phyloP scores from a whole-genome alignment of 1,140 invertebrate species.

The Drosophila busckii region DNA sequence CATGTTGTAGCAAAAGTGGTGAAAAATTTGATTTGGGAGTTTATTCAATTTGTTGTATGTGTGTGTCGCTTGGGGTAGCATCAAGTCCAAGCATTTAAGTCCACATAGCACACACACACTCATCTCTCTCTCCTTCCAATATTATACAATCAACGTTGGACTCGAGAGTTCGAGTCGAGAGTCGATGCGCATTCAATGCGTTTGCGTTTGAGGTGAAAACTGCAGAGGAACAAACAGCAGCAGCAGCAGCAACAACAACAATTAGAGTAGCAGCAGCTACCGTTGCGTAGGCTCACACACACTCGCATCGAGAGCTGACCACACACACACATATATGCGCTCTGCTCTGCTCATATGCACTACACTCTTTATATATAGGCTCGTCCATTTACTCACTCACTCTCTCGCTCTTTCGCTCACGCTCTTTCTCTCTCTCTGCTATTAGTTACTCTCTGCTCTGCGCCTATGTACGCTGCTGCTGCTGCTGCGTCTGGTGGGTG shows the following conservation, averaged over 20 bases:
- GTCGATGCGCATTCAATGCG: constrained; percentile 72
- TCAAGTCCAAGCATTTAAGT: constrained; percentile 42
- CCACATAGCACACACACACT: no score
- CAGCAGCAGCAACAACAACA: not conserved
- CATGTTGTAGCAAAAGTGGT: constrained; percentile 58
- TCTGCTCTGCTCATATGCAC: constrained; percentile 50
- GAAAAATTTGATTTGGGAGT: constrained; percentile 75
- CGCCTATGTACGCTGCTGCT: constrained; percentile 20
- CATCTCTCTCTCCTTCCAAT: constrained; percentile 53
- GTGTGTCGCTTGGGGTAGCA: constrained; percentile 10
- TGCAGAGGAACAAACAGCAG: constrained; percentile 8
- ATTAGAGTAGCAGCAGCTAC: constrained; percentile 28
- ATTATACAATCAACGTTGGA: constrained; percentile 72
- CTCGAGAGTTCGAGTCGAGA: no score
- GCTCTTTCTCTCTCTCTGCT: constrained; percentile 6
- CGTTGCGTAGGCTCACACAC: constrained; percentile 44
- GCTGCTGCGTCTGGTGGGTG: not conserved
- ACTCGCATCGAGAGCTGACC: constrained; percentile 5
- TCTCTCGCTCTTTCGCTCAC: constrained; percentile 32
- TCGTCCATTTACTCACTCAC: constrained; percentile 44
- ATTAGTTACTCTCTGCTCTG: constrained; percentile 12
- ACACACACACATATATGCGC: constrained; percentile 1
- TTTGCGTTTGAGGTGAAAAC: constrained; percentile 49
- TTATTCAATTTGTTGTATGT: constrained; percentile 71
- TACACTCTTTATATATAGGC: constrained; percentile 58